Conservation (phyloP, 2,113 vertebrate genomes). For the Neopipo cinnamomea region DNA sequence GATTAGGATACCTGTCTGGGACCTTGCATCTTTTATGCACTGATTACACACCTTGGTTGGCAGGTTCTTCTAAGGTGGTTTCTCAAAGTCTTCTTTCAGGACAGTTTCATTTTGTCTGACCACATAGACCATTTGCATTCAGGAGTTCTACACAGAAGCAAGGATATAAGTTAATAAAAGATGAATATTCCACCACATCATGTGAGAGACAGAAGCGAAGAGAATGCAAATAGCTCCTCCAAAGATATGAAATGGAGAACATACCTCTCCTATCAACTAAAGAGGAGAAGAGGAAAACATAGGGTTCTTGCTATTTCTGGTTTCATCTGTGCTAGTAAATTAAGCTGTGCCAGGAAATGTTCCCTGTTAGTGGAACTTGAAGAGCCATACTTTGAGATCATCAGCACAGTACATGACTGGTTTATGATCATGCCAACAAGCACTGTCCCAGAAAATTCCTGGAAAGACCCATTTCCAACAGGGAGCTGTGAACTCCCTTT, state of each 20-base stretch:
- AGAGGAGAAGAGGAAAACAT: not conserved
- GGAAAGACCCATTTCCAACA: not conserved
- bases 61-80: not conserved
- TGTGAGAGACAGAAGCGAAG: not conserved
- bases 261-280: not conserved
- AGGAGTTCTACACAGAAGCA: not conserved
- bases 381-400: not conserved
- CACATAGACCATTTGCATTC: not conserved
- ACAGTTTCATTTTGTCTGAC: not conserved
- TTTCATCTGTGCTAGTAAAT: not conserved
- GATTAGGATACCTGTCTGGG: not conserved
- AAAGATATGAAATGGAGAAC: not conserved
- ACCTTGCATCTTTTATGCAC: not conserved
- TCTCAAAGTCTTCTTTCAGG: not conserved
- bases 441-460: not conserved
- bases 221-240: not conserved
- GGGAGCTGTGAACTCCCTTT: not conserved
- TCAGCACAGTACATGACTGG: not conserved
- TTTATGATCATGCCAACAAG: not conserved
- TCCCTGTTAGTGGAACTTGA: not conserved
- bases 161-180: not conserved
- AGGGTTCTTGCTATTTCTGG: not conserved
- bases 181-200: not conserved
- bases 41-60: not conserved
- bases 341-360: not conserved